phyloP scores from a whole-genome alignment of 2,113 vertebrate species.

The Chloroceryle aenea region DNA sequence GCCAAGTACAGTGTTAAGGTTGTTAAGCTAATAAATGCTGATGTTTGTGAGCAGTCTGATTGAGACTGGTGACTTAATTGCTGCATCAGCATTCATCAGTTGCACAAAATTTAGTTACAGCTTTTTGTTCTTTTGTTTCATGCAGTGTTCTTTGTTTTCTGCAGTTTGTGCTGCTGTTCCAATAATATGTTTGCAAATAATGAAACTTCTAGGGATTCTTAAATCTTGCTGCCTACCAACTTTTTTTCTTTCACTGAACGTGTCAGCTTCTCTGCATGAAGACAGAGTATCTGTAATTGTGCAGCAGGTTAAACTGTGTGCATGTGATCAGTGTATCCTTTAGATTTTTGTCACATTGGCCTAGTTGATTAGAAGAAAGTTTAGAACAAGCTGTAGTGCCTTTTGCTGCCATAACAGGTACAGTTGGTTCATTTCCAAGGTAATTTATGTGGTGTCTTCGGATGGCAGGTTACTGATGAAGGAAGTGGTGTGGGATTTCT shows the following conservation, averaged over 20 bases:
- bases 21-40: background rate
- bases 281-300: background rate
- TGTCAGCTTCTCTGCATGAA: background rate
- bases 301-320: background rate
- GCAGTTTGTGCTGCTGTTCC: background rate
- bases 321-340: rapidly evolving
- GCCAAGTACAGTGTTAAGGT: background rate
- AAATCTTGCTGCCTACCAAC: background rate
- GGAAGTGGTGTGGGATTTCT: background rate
- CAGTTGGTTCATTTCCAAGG: background rate
- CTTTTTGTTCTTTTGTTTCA: background rate
- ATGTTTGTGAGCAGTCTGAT: background rate
- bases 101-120: background rate
- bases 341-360: background rate
- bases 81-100: background rate
- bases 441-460: background rate
- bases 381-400: background rate
- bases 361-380: background rate
- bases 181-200: background rate
- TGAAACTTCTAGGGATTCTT: slow-evolving; percentile 24
- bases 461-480: background rate
- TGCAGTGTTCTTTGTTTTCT: background rate
- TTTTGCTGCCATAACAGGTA: background rate
- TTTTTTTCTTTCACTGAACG: background rate
- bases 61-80: background rate